A percentile compares a stretch with the other conserved stretches of the same genome.
Evolutionary conservation across 2,797 vertebrate genomes (phyloP).

Genomic region (Serranus cabrilla): DNA sequence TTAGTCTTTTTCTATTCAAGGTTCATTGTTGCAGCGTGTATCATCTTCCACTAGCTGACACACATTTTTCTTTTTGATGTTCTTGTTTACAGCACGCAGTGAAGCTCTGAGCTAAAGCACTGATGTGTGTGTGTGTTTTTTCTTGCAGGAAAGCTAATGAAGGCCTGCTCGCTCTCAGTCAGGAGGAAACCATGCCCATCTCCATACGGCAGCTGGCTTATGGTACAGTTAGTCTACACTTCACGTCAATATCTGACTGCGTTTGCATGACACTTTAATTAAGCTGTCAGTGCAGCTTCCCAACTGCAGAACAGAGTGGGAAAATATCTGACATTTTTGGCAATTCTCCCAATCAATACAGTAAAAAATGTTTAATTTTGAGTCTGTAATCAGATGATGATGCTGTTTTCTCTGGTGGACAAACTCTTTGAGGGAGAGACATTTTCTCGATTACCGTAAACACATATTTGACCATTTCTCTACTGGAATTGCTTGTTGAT

Average conservation of each 20-base stretch:
- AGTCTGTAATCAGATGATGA: too few relatives aligned
- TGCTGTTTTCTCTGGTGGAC: background rate
- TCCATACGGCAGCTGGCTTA: conserved; percentile 89
- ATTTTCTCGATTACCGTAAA: background rate
- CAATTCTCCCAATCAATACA: too few relatives aligned
- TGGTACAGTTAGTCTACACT: conserved; percentile 65
- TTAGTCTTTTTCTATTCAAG: background rate
- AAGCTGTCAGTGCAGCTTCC: background rate
- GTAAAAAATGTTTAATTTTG: too few relatives aligned
- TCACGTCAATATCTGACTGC: background rate
- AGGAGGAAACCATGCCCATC: conserved; percentile 88
- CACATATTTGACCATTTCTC: background rate
- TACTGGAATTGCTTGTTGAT: background rate
- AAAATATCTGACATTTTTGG: background rate
- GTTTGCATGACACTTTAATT: background rate
- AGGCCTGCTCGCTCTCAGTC: conserved; percentile 88
- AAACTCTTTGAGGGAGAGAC: background rate
- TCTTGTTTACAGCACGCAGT: conserved; percentile 23
- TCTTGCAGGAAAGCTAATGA: conserved; percentile 89
- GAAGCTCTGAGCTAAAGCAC: background rate
- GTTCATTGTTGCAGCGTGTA: conserved; percentile 37
- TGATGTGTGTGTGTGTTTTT: conserved; percentile 27
- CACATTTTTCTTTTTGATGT: conserved; percentile 21
- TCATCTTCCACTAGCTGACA: conserved; percentile 37
- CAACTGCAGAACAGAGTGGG: background rate